phyloP scores from a whole-genome alignment of 2,797 vertebrate genomes.

The Smutsia gigantea region DNA sequence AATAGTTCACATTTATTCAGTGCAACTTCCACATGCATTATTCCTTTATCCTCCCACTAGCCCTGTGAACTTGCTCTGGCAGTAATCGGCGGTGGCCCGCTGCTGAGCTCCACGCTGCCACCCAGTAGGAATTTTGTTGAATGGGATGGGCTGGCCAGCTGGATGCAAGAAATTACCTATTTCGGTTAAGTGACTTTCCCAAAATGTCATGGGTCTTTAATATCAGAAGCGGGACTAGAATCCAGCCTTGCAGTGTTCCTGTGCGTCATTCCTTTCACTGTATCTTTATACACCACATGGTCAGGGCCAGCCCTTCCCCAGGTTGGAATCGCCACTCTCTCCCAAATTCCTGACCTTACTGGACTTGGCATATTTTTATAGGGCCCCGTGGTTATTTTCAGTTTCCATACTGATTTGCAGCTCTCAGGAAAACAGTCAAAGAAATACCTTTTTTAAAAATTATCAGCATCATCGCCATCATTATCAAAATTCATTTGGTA shows the following conservation, averaged over 20 bases:
- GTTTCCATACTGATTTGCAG: not conserved
- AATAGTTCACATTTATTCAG: conserved; percentile 58
- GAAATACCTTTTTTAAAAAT: not conserved
- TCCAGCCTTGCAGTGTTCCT: not conserved
- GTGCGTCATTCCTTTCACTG: not conserved
- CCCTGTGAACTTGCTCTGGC: not conserved
- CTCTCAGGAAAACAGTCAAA: not conserved
- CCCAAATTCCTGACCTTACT: not conserved
- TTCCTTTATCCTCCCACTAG: conserved; percentile 44
- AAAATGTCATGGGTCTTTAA: conserved; percentile 30
- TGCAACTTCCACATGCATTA: conserved; percentile 36
- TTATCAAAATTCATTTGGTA: conserved; percentile 17
- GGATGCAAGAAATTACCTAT: conserved; percentile 52
- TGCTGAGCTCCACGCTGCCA: not conserved
- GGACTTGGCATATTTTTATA: not conserved
- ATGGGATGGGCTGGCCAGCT: conserved; percentile 32
- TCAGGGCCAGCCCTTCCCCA: not conserved
- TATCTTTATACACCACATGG: not conserved
- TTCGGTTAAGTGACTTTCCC: conserved; percentile 48
- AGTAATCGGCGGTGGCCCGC: not conserved
- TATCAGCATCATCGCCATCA: not conserved
- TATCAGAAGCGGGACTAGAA: not conserved
- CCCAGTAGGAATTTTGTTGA: conserved; percentile 27
- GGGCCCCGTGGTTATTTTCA: not conserved
- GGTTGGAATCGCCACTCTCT: not conserved